Base-by-base conservation (phyloP, 2,888 invertebrate species). In the Amblyjoppa fuscipennis region DNA sequence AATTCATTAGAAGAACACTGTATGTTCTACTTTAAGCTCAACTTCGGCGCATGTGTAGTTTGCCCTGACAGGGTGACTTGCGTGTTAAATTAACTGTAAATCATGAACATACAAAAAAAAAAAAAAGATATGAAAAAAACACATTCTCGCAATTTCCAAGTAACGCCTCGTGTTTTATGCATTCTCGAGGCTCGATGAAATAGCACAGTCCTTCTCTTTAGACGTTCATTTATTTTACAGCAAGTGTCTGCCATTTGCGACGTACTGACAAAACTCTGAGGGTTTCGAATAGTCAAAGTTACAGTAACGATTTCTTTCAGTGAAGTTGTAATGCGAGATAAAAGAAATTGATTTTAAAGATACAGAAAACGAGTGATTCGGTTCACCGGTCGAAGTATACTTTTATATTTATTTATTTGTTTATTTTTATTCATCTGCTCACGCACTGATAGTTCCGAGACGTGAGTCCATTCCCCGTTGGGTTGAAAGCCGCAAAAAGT, bases 131-230 rank as follows among this genome's bases (percentile, higher is more conserved):
- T 84, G 73, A 61, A 56, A 73, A 82, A 80, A 85, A 85, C 82
- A 82, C 82, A 83, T 88, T 88, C 84, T 56, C 20, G 73, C 82
- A 84, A 87, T 84, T 80, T 75, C 49, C 34, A 20, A 41, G 31
- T 66, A 53, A 71, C 51, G 70, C 51, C 66, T 70, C 79, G 75
- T 70, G 16, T 80, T 73, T 73, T 80, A 73, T 56, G 66, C 1
- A 5, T 71, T 38, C 16, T 41, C 25, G 6, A 28, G 25, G 20
- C 16, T 59, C 56, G 4, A 38, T 25, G 25, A 41, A 41, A 45
- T 45, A 74, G 61, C 28, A 28, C 53, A n/a, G 53, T n/a, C 6
- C 20, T 53, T 53, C 53, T 20, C 20, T 20, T 9, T n/a, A 53
- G n/a, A 53, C 53, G 20, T n/a, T 53, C 16, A 20, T 53, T 53